Conservation (phyloP, 1,140 invertebrate species). For the Tenebrio molitor region DNA sequence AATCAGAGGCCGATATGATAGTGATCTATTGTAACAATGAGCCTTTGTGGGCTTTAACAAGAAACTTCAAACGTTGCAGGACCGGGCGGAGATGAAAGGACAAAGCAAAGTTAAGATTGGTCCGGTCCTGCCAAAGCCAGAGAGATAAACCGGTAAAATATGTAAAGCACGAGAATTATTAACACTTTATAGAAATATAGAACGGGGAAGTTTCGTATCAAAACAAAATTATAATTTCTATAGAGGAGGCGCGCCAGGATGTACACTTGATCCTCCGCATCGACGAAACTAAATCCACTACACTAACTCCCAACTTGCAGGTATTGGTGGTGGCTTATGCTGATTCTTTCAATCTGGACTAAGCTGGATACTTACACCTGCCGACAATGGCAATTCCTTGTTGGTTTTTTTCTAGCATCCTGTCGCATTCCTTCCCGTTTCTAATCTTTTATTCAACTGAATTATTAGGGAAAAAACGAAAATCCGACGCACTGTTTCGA, state of each 20-base stretch:
- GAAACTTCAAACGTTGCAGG: no score
- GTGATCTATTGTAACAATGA: no score
- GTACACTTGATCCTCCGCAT: constrained; percentile 9
- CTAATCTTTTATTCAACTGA: constrained; percentile 13
- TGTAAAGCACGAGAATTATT: not conserved
- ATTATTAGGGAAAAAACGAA: not conserved
- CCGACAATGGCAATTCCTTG: constrained; percentile 18
- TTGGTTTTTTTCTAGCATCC: not conserved
- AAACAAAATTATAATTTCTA: constrained; percentile 28
- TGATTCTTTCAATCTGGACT: constrained; percentile 44
- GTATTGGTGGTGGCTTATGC: constrained; percentile 43
- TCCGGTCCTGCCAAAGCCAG: no score
- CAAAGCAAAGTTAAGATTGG: no score
- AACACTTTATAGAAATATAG: not conserved
- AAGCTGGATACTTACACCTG: constrained; percentile 35
- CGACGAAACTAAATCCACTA: constrained; percentile 29
- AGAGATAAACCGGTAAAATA: not conserved
- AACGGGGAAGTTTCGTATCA: not conserved
- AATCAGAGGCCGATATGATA: not conserved
- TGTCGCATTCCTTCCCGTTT: not conserved
- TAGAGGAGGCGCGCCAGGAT: not conserved
- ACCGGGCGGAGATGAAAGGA: no score
- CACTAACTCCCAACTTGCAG: constrained; percentile 23
- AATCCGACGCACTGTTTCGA: no score
- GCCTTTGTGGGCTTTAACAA: no score